These are phyloP conservation scores for Chondrilla cf. caribensis DNA, from an alignment of 37 sponge, comb jelly and placozoan species.

Conservation along the genomic window DNA sequence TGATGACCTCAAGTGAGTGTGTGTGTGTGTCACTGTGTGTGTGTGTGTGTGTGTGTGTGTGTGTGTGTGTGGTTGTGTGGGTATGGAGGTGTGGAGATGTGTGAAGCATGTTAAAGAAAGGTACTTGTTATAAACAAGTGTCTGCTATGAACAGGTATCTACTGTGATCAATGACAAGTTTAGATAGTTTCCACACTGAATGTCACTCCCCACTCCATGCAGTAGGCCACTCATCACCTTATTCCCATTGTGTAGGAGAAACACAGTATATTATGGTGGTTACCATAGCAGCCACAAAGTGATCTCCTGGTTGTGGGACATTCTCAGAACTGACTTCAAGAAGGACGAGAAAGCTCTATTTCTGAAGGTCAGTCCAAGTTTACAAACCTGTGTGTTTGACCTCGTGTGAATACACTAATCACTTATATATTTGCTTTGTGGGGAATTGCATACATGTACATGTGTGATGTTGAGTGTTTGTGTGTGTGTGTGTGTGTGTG, in stretches of 20 bases:
- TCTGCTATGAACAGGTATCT: no score
- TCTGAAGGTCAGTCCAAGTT: conserved; percentile 61
- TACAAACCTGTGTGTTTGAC: neutral
- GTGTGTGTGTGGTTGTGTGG: neutral
- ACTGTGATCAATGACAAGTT: no score
- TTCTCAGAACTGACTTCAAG: conserved; percentile 82
- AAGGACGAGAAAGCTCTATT: conserved; percentile 72
- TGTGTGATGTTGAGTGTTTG: no score
- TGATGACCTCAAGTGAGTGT: conserved; percentile 78
- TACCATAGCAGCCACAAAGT: conserved; percentile 89
- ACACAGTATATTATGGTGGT: conserved; percentile 89
- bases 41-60: neutral
- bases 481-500: no score
- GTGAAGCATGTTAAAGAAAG: no score
- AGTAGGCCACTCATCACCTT: no score
- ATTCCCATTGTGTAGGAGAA: conserved; percentile 66
- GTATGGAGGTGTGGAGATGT: neutral
- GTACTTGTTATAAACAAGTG: no score
- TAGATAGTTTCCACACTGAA: no score
- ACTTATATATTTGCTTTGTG: neutral
- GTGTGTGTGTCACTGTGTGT: conserved; percentile 3
- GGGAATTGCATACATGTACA: no score
- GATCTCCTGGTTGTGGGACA: conserved; percentile 96
- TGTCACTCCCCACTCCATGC: no score
- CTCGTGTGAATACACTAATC: neutral